A percentile compares a stretch with the other conserved stretches of the same genome.
phyloP scores from a whole-genome alignment of 2,113 vertebrate species.

The Syrmaticus mikado region DNA sequence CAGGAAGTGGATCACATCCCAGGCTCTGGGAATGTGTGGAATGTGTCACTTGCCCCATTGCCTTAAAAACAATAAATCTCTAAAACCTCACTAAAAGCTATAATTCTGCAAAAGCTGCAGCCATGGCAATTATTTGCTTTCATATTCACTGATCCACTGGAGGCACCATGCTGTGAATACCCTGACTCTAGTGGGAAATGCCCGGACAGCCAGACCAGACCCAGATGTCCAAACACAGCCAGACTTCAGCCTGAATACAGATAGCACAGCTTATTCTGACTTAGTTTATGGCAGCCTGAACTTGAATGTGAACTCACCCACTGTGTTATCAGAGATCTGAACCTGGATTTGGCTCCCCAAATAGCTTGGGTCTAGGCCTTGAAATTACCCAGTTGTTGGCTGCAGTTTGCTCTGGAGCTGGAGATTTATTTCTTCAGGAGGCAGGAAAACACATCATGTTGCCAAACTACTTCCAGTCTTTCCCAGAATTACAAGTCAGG shows the following conservation, averaged over 20 bases:
- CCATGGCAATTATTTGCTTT: background rate
- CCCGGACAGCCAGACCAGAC: background rate
- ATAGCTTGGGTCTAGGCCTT: background rate
- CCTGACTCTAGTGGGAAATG: background rate
- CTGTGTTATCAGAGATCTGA: background rate
- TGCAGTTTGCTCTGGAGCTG: constrained; percentile 59
- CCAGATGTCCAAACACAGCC: background rate
- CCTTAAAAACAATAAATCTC: constrained; percentile 24
- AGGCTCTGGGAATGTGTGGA: background rate
- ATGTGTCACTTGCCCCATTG: background rate
- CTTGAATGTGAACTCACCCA: background rate
- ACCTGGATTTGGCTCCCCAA: background rate
- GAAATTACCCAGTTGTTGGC: constrained; percentile 68
- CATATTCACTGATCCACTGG: background rate
- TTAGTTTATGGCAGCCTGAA: background rate
- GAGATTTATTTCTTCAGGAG: constrained; percentile 63
- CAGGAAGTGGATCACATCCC: background rate
- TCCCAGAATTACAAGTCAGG: constrained; percentile 70
- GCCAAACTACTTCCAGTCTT: constrained; percentile 69
- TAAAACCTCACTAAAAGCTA: background rate
- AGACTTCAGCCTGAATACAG: background rate
- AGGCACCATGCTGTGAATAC: background rate
- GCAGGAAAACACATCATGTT: constrained; percentile 57
- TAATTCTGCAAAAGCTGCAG: background rate
- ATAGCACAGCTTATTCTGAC: background rate